phyloP scores from a whole-genome alignment of 2,797 vertebrate genomes.

The Tragopan temminckii region DNA sequence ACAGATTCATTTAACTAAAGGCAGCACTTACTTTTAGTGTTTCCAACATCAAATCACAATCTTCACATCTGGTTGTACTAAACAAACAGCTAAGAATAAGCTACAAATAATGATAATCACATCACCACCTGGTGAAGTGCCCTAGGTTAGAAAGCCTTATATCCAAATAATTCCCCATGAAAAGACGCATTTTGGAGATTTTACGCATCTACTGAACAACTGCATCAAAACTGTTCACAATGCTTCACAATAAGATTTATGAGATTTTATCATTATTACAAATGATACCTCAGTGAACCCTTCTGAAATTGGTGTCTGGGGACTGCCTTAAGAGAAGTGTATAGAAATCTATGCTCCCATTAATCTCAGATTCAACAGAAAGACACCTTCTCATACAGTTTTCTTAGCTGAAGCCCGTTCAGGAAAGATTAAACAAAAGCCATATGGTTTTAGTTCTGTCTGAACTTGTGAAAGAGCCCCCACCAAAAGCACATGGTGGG shows the following conservation, averaged over 20 bases:
- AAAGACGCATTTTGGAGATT: neutral
- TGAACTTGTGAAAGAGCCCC: neutral
- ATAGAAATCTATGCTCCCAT: neutral
- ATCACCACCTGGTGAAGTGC: neutral
- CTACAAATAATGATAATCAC: neutral
- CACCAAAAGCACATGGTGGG: neutral
- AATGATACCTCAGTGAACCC: neutral
- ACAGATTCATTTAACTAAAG: neutral
- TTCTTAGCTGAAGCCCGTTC: neutral
- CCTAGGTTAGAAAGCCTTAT: neutral
- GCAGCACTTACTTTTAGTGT: neutral
- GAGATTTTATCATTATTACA: neutral
- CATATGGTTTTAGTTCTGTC: neutral
- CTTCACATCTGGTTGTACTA: neutral
- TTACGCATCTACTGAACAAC: neutral
- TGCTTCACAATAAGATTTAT: neutral
- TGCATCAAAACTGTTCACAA: neutral
- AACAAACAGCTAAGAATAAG: rapidly evolving
- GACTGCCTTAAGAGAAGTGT: neutral
- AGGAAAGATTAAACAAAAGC: neutral
- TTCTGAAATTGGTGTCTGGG: neutral
- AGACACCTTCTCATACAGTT: neutral
- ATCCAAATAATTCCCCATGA: neutral
- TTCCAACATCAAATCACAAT: neutral
- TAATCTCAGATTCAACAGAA: neutral